Evolutionary conservation across 1,140 invertebrate species (phyloP).

Genomic region (Gryllus bimaculatus): DNA sequence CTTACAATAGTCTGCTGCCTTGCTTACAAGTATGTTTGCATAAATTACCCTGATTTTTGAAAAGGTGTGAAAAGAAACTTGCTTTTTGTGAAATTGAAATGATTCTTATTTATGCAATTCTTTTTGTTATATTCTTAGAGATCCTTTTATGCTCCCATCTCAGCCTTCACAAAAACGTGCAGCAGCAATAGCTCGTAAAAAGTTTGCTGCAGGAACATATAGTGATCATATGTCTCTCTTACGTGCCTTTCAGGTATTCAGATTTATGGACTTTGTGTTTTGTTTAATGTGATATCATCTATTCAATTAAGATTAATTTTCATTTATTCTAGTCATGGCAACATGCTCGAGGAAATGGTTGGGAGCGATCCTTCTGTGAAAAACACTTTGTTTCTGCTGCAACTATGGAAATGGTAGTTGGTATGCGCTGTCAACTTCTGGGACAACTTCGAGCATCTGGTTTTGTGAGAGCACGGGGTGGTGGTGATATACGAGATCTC

Average conservation of each 20-base stretch:
- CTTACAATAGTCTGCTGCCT: slow-evolving; percentile 84
- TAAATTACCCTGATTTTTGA: background rate
- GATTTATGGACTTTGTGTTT: no score
- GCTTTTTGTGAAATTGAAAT: background rate
- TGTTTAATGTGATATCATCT: slow-evolving; percentile 13
- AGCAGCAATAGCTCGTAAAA: slow-evolving; percentile 48
- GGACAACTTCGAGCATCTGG: slow-evolving; percentile 76
- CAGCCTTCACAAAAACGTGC: slow-evolving; percentile 54
- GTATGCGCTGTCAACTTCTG: slow-evolving; percentile 65
- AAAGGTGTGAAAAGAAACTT: background rate
- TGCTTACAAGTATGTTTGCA: slow-evolving; percentile 58
- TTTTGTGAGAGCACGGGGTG: slow-evolving; percentile 66
- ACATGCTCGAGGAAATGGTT: slow-evolving; percentile 53
- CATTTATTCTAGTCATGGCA: slow-evolving; percentile 43
- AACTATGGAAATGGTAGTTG: slow-evolving; percentile 79
- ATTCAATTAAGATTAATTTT: slow-evolving; percentile 18
- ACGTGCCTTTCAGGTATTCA: slow-evolving; percentile 68
- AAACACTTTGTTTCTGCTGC: slow-evolving; percentile 70
- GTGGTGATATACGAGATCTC: slow-evolving; percentile 62
- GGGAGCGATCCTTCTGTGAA: slow-evolving; percentile 65
- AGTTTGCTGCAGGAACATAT: slow-evolving; percentile 63
- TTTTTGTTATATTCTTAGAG: slow-evolving; percentile 36
- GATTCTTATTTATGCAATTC: slow-evolving; percentile 9
- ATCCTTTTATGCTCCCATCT: slow-evolving; percentile 69
- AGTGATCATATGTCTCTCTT: slow-evolving; percentile 90